These are phyloP conservation scores for Trichoplusia ni DNA, from an alignment of 1,140 invertebrate genomes.

Conservation along the genomic window DNA sequence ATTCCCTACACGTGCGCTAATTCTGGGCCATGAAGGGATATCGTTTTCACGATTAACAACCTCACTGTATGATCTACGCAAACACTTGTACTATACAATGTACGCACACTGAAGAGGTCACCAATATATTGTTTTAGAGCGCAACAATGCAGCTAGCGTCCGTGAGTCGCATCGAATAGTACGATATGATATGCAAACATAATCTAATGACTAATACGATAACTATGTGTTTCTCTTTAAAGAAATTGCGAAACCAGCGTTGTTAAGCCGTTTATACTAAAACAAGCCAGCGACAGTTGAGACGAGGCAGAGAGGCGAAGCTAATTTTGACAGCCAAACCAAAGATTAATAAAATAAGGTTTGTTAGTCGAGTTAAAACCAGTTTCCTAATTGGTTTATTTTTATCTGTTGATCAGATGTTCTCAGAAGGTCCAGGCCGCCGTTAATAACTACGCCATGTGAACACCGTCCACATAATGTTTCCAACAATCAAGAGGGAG, in stretches of 20 bases:
- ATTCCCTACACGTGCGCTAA: too few species aligned
- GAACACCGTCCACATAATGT: slow-evolving; percentile 13
- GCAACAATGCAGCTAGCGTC: slow-evolving; percentile 11
- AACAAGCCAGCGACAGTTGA: too few species aligned
- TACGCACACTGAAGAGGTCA: background rate
- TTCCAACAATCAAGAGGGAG: slow-evolving; percentile 5
- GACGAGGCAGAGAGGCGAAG: too few species aligned
- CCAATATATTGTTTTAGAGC: slow-evolving; percentile 4
- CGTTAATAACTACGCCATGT: background rate
- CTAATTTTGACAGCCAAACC: too few species aligned
- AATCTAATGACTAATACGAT: slow-evolving; percentile 11
- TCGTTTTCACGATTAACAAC: slow-evolving; percentile 14
- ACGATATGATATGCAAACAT: slow-evolving; percentile 11
- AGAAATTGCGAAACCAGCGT: too few species aligned
- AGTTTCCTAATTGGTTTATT: slow-evolving; percentile 2
- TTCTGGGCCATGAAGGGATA: slow-evolving; percentile 3
- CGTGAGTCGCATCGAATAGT: slow-evolving; percentile 1
- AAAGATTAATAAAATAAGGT: too few species aligned
- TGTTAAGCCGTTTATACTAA: too few species aligned
- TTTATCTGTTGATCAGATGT: background rate
- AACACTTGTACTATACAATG: background rate
- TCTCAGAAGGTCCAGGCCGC: slow-evolving; percentile 7
- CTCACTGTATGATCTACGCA: background rate
- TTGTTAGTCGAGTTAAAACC: background rate
- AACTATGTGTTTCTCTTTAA: background rate